phyloP scores from a whole-genome alignment of 2,797 vertebrate species.

The Prunella strophiata region DNA sequence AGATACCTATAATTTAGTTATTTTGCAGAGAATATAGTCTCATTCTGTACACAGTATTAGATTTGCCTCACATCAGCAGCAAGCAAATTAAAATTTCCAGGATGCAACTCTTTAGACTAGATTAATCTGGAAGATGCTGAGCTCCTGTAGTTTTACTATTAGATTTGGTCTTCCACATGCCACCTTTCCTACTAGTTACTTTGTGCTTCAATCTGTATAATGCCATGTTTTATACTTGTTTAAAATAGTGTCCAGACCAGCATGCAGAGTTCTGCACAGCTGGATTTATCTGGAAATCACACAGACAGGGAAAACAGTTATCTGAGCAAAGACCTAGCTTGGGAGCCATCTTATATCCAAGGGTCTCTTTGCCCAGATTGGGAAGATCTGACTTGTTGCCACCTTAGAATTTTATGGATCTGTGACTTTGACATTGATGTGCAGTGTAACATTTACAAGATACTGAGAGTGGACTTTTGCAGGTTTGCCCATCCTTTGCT shows the following conservation, averaged over 20 bases:
- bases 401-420: neutral
- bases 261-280: neutral
- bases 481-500: neutral
- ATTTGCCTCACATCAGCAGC: neutral
- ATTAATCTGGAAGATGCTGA: neutral
- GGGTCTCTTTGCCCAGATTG: neutral
- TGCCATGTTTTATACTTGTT: neutral
- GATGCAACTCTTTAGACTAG: neutral
- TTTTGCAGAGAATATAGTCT: neutral
- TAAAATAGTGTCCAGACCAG: neutral
- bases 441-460: neutral
- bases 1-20: neutral
- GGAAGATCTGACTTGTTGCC: neutral
- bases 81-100: constrained; percentile 15
- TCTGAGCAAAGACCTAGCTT: neutral
- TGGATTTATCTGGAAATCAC: neutral
- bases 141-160: neutral
- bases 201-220: neutral
- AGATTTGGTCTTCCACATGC: neutral
- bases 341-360: neutral
- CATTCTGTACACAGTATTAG: neutral
- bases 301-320: neutral
- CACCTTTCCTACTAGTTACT: neutral
- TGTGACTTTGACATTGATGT: neutral
- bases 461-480: neutral